Evolutionary conservation across 2,797 vertebrate genomes (phyloP), one percentile per base, ranked within the genome.

Genomic region (Arrhamphus sclerolepis): DNA sequence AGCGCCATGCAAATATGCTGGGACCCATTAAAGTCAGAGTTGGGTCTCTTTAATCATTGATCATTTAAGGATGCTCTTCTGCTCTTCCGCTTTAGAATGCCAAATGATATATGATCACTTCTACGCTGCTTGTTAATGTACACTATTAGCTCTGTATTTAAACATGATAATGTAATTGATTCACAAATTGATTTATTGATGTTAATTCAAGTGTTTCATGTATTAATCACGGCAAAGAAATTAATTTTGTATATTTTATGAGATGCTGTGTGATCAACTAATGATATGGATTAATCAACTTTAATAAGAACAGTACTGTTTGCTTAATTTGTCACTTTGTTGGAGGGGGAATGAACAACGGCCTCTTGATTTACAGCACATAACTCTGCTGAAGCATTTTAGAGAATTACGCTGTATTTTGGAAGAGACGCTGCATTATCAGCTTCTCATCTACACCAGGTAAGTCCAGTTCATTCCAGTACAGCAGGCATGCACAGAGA

Each of bases 231-330:
- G 83, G 89, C 78, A 84, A 90, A 92, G 74, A 89, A 94, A 94
- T 91, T 93, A 92, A 92, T 91, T 87, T 86, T 43, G 81, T 87
- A 87, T 87, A 92, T 89, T 91, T 92, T 88, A 77, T 87, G 90
- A 93, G 91, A 92, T 92, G 84, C 92, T 89, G 87, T 85, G 86
- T 58, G 89, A 89, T 91, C 86, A 88, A 90, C 88, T 93, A 93
- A 90, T 92, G 89, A 91, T 92, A 93, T 91, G 82, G 93, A 94
- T 94, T 93, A 94, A 94, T 94, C 93, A 94, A 92, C 82, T 94
- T 92, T 93, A 94, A 94, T 94, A 94, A 93, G 92, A 93, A 92
- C 90, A 89, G 75, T 89, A 91, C 92, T 92, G 92, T 93, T 91
- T 66, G 69, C 89, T 85, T 90, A 94, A 94, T 94, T 94, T 94